These are phyloP conservation scores for Teleopsis dalmanni DNA, from an alignment of 1,140 invertebrate genomes.

Conservation along the genomic window DNA sequence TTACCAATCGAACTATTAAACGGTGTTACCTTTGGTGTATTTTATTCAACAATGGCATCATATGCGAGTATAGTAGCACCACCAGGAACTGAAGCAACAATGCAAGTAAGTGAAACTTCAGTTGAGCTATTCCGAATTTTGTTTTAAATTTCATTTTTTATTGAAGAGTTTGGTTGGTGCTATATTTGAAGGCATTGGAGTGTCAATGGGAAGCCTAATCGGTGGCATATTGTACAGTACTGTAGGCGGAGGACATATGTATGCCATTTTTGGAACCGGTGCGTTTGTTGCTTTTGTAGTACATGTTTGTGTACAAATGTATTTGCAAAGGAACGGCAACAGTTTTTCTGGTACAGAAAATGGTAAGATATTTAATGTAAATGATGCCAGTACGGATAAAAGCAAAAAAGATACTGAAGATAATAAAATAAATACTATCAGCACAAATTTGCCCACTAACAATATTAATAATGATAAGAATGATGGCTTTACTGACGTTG, in stretches of 20 bases:
- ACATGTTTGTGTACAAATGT: constrained; percentile 53
- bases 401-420: constrained; percentile 3
- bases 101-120: constrained; percentile 51
- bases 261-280: constrained; percentile 61
- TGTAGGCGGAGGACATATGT: constrained; percentile 57
- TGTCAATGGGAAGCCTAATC: constrained; percentile 66
- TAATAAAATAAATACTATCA: background rate
- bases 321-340: constrained; percentile 27
- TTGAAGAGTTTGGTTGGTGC: constrained; percentile 72
- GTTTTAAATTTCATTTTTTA: background rate
- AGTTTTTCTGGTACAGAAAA: constrained; percentile 10
- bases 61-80: constrained; percentile 81
- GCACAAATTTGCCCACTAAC: background rate
- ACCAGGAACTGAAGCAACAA: constrained; percentile 76
- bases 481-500: constrained; percentile 30
- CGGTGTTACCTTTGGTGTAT: constrained; percentile 80
- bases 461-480: background rate
- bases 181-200: constrained; percentile 78
- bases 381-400: constrained; percentile 24
- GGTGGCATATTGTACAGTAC: constrained; percentile 58
- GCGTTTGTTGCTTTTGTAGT: constrained; percentile 55
- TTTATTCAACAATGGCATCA: constrained; percentile 81
- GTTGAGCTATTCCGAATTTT: background rate
- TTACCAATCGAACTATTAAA: constrained; percentile 79
- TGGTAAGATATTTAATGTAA: constrained; percentile 10